phyloP scores from a whole-genome alignment of 2,888 invertebrate species.

The Pristionchus exspectatus region DNA sequence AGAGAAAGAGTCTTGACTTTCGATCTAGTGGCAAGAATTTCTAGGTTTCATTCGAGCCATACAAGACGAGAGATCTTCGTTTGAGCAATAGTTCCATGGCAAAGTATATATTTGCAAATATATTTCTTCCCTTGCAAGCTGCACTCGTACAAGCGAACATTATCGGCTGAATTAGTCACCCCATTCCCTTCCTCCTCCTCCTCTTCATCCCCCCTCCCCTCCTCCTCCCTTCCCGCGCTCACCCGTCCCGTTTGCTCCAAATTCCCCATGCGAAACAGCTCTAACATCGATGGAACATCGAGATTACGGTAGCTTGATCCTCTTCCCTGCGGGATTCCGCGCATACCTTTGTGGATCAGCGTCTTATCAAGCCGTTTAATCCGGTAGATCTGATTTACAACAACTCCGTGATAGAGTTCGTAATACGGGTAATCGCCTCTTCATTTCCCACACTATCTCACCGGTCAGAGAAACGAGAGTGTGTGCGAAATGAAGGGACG shows the following conservation, averaged over 20 bases:
- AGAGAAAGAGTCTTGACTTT: too few species aligned
- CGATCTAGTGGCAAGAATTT: neutral
- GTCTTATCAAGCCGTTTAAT: neutral
- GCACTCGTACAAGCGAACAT: neutral
- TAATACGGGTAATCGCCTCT: too few species aligned
- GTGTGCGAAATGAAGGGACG: too few species aligned
- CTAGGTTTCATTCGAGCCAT: neutral
- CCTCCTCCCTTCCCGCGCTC: neutral
- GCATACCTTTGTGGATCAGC: neutral
- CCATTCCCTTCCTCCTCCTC: neutral
- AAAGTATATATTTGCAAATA: too few species aligned
- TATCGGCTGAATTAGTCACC: constrained; percentile 30
- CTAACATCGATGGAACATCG: neutral
- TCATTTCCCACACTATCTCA: too few species aligned
- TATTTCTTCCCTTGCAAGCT: neutral
- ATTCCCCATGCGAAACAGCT: neutral
- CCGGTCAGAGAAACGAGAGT: too few species aligned
- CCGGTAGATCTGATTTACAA: neutral
- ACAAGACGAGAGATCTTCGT: too few species aligned
- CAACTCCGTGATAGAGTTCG: too few species aligned
- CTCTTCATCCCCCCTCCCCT: too few species aligned
- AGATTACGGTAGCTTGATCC: constrained; percentile 1
- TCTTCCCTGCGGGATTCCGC: neutral
- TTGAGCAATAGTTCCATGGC: too few species aligned
- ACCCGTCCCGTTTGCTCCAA: neutral